A percentile compares a stretch with the other conserved stretches of the same genome.
These are phyloP conservation scores for Drosophila meridionalis DNA, from an alignment of 2,888 invertebrate genomes.

Conservation along the genomic window DNA sequence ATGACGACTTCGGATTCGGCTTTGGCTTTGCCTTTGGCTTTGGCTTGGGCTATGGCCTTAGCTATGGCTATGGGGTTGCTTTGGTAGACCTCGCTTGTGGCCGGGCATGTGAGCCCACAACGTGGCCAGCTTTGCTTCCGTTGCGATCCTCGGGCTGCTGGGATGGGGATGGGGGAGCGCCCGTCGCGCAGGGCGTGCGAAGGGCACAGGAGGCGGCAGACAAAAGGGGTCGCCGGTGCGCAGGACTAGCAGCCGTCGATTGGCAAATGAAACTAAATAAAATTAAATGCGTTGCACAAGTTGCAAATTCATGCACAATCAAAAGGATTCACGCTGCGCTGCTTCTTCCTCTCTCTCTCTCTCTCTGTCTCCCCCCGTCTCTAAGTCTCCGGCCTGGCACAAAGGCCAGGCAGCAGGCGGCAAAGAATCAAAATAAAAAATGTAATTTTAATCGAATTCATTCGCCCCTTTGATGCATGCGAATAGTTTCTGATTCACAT, in stretches of 20 bases:
- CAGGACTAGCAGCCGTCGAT: conserved; percentile 44
- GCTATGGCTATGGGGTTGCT: conserved; percentile 78
- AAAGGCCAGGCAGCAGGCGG: conserved; percentile 49
- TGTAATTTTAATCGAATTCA: conserved; percentile 81
- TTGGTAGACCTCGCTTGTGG: conserved; percentile 83
- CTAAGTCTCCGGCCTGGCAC: conserved; percentile 14
- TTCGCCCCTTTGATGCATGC: conserved; percentile 60
- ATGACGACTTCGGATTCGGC: conserved; percentile 44
- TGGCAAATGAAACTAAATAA: conserved; percentile 79
- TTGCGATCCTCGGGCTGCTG: conserved; percentile 56
- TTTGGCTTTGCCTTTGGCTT: not conserved
- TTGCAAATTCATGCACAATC: conserved; percentile 74
- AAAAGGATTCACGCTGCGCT: conserved; percentile 78
- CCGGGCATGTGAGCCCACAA: conserved; percentile 82
- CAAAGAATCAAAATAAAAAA: conserved; percentile 57
- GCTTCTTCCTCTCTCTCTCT: not conserved
- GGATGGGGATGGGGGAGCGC: conserved; percentile 34
- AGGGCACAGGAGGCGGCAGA: conserved; percentile 54
- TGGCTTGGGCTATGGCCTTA: conserved; percentile 1
- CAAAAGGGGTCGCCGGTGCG: conserved; percentile 48
- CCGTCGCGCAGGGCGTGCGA: conserved; percentile 65
- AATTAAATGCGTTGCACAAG: conserved; percentile 76
- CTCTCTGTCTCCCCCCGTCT: not conserved
- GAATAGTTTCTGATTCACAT: conserved; percentile 64
- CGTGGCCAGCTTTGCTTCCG: conserved; percentile 73